These are phyloP conservation scores for Boleophthalmus pectinirostris DNA, from an alignment of 2,113 vertebrate genomes.

Conservation along the genomic window DNA sequence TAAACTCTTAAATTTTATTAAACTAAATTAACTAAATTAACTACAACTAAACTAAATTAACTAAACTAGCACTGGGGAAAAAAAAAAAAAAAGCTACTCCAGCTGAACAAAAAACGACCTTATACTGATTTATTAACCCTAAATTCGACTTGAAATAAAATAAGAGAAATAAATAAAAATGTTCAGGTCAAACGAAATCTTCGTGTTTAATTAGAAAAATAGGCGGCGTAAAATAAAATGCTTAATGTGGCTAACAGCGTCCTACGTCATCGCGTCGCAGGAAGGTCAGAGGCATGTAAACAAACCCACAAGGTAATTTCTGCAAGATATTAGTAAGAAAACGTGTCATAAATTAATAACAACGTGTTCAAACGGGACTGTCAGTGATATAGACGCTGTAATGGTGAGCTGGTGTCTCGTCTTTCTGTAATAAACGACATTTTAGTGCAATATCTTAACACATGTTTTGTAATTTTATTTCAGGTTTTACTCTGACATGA, in stretches of 20 bases:
- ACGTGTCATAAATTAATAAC: neutral
- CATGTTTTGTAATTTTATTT: neutral
- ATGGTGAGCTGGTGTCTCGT: neutral
- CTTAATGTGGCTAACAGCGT: neutral
- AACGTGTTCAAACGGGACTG: neutral
- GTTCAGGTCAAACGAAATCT: neutral
- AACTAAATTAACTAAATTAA: too few relatives aligned
- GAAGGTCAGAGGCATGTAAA: neutral
- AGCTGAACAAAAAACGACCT: neutral
- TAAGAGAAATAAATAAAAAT: neutral
- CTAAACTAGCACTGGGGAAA: too few relatives aligned
- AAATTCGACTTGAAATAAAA: neutral
- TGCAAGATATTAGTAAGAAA: neutral
- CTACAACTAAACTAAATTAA: too few relatives aligned
- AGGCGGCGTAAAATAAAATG: neutral
- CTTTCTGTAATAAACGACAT: neutral
- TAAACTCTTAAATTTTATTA: too few relatives aligned
- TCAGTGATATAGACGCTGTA: neutral
- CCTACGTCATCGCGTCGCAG: conserved; percentile 3
- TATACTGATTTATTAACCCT: neutral
- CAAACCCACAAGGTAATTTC: neutral
- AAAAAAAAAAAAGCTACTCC: too few relatives aligned
- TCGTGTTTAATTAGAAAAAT: neutral
- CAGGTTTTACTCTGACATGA: neutral
- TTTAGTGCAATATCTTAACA: neutral